These are phyloP conservation scores for Chrysolina oricalcia DNA, from an alignment of 2,888 invertebrate species.

Conservation along the genomic window DNA sequence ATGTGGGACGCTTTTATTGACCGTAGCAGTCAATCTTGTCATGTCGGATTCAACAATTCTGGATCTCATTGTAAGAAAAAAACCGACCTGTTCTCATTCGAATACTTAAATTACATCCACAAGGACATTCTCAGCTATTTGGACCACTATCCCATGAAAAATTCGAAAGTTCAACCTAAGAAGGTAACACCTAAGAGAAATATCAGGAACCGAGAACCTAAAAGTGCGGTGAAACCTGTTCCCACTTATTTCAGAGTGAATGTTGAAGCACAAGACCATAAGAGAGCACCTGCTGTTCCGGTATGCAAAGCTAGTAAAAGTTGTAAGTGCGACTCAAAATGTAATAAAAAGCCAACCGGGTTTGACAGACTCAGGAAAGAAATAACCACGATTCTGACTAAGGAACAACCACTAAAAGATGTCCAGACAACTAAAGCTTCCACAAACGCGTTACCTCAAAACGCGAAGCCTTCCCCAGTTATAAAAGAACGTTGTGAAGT, in stretches of 20 bases:
- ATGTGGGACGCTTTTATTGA: slow-evolving; percentile 58
- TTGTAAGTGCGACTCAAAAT: slow-evolving; percentile 37
- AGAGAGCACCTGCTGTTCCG: slow-evolving; percentile 24
- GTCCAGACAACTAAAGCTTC: background rate
- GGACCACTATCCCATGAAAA: slow-evolving; percentile 53
- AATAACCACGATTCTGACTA: slow-evolving; percentile 27
- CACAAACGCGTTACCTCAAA: background rate
- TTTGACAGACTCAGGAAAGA: slow-evolving; percentile 29
- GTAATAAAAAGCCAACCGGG: slow-evolving; percentile 18
- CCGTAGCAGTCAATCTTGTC: slow-evolving; percentile 50
- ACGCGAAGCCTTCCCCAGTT: background rate
- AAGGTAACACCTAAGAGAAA: slow-evolving; percentile 40
- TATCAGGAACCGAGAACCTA: slow-evolving; percentile 25
- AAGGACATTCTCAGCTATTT: slow-evolving; percentile 55
- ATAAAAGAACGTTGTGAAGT: background rate
- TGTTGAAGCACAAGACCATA: slow-evolving; percentile 36
- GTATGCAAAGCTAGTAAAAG: slow-evolving; percentile 34
- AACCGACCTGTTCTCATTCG: slow-evolving; percentile 54
- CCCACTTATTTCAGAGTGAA: slow-evolving; percentile 52
- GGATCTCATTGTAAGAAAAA: slow-evolving; percentile 45
- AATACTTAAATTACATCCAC: slow-evolving; percentile 56
- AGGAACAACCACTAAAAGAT: background rate
- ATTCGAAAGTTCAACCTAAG: slow-evolving; percentile 41
- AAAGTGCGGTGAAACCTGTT: slow-evolving; percentile 32
- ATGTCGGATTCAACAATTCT: slow-evolving; percentile 34